Base-by-base conservation (phyloP, 2,113 vertebrate genomes). In the Octodon degus region DNA sequence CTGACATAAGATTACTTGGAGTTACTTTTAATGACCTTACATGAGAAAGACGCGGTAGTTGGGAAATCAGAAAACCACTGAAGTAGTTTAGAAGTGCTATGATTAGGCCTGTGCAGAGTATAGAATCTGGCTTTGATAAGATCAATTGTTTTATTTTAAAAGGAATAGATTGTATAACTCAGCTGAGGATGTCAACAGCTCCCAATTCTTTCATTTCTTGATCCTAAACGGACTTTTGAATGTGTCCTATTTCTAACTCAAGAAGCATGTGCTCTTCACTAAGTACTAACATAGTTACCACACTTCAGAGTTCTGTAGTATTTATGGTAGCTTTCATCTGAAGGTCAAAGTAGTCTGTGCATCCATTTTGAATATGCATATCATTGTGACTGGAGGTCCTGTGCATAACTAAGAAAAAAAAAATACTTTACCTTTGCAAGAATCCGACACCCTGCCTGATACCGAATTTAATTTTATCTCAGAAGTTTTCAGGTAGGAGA, bases 71-170 rank as follows among this genome's bases (percentile, higher is more conserved):
- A 67, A 50, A 19, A 60, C 2, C 7, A 70, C 34, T 24, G 34
- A 47, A 72, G 19, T 22, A 79, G 5, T 65, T 93, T 20, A 89
- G 24, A 86, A 74, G 62, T 37, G 10, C 22, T 50, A n/a, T 47
- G 40, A 40, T 60, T 58, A 60, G 16, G 24, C 0, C 10, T 37
- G 0, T n/a, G 6, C 17, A 40, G 47, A 86, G 7, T 24, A 67
- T 65, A 32, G n/a, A 93, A 92, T 65, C 25, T 86, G 25, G 22
- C 22, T 13, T 85, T n/a, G n/a, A 88, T 82, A 62, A 60, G 88
- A 74, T 90, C 37, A 92, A 14, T 60, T 93, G 89, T 87, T 60
- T 20, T 11, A 17, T 74, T 86, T 76, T 91, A 60, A 86, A 95
- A 90, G 19, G 63, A 58, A 34, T 65, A 80, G 13, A 34, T 17